Conservation (phyloP, 2,888 invertebrate genomes). For the Tetheella fluctuosa region DNA sequence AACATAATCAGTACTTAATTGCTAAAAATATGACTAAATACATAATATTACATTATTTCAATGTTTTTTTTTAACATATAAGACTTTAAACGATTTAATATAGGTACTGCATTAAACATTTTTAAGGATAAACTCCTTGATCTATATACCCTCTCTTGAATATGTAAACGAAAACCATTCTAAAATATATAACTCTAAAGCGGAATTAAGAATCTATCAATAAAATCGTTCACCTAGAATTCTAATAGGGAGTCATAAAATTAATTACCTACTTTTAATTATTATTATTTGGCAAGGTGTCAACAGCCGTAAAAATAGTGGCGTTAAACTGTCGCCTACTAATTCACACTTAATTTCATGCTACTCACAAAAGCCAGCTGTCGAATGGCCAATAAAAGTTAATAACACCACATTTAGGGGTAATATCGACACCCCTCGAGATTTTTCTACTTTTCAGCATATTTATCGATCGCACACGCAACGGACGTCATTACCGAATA, state of each 20-base stretch:
- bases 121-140: no score
- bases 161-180: no score
- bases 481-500: background rate
- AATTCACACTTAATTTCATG: conserved; percentile 54
- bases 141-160: no score
- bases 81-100: no score
- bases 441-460: conserved; percentile 55
- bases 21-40: no score
- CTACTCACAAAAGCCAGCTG: conserved; percentile 49
- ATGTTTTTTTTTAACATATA: no score
- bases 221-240: background rate
- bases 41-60: no score
- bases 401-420: conserved; percentile 59
- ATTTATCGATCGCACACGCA: conserved; percentile 38
- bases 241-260: background rate
- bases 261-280: conserved; percentile 25
- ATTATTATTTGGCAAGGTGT: conserved; percentile 42
- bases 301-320: conserved; percentile 33
- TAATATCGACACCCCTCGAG: conserved; percentile 56
- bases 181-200: no score
- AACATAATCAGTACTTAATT: no score
- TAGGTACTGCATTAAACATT: no score
- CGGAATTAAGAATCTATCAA: no score
- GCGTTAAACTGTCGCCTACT: conserved; percentile 47
- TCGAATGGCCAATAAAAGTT: conserved; percentile 54